A percentile compares a stretch with the other conserved stretches of the same genome.
Evolutionary conservation across 2,797 vertebrate genomes (phyloP).

Genomic region (Salmo trutta): DNA sequence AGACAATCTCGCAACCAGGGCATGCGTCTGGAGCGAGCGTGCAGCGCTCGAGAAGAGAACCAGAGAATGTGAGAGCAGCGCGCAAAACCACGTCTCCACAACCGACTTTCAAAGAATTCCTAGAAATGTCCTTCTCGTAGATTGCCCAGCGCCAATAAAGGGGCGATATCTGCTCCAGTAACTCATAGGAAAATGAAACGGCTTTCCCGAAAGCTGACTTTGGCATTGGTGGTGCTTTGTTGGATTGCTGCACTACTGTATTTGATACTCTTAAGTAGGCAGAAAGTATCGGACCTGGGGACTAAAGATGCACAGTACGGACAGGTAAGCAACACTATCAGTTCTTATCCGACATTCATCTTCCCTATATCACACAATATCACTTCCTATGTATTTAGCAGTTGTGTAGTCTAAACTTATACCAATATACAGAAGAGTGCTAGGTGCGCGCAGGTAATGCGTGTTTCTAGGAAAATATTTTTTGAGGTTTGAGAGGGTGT

Average conservation of each 20-base stretch:
- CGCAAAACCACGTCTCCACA: conserved; percentile 17
- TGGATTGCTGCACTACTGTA: conserved; percentile 58
- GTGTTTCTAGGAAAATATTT: conserved; percentile 8
- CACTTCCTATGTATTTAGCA: not conserved
- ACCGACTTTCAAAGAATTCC: conserved; percentile 20
- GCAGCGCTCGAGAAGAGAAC: conserved; percentile 13
- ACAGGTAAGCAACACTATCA: conserved; percentile 39
- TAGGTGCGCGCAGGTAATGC: not conserved
- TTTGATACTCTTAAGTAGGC: conserved; percentile 53
- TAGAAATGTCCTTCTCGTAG: conserved; percentile 22
- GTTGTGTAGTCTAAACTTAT: not conserved
- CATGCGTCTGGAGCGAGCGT: conserved; percentile 6
- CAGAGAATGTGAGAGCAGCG: conserved; percentile 16
- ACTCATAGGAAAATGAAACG: conserved; percentile 51
- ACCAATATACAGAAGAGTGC: not conserved
- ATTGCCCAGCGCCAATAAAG: conserved; percentile 12
- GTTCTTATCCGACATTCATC: not conserved
- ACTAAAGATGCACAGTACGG: conserved; percentile 30
- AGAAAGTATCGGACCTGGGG: conserved; percentile 50
- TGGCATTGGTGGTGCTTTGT: conserved; percentile 47
- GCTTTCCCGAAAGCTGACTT: conserved; percentile 52
- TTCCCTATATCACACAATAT: not conserved
- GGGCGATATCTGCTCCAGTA: conserved; percentile 8
- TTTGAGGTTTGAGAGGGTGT: not conserved
- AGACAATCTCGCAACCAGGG: conserved; percentile 13